phyloP scores from a whole-genome alignment of 2,113 vertebrate genomes.

The Eulemur macaco region DNA sequence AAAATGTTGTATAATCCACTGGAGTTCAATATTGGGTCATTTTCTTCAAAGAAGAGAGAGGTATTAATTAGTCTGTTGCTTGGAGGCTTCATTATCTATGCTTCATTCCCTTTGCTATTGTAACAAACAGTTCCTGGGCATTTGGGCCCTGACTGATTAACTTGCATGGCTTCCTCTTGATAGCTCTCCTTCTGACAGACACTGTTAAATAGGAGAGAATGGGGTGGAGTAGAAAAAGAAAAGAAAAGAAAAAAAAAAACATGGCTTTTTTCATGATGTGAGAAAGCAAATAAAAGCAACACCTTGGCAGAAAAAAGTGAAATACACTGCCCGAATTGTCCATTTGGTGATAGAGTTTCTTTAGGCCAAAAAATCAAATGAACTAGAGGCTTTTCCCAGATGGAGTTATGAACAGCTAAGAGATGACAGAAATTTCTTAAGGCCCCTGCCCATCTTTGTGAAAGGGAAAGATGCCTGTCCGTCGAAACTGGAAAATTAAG shows the following conservation, averaged over 20 bases:
- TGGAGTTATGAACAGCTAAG: background rate
- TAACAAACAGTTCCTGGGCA: constrained; percentile 55
- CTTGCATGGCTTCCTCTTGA: background rate
- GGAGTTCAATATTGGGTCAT: constrained; percentile 71
- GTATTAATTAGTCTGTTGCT: constrained; percentile 77
- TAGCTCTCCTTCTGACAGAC: constrained; percentile 30
- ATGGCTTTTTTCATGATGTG: background rate
- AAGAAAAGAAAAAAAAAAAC: background rate
- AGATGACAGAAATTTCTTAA: background rate
- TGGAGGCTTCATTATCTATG: constrained; percentile 71
- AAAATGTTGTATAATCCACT: constrained; percentile 68
- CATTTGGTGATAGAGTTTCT: background rate
- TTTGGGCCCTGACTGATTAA: constrained; percentile 61
- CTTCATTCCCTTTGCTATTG: constrained; percentile 66
- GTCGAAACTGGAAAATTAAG: background rate
- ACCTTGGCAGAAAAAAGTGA: background rate
- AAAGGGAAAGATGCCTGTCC: background rate
- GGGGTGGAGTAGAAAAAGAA: background rate
- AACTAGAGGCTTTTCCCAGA: background rate
- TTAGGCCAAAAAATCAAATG: background rate
- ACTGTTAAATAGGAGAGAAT: background rate
- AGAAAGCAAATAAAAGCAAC: background rate
- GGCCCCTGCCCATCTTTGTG: background rate
- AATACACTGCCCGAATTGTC: background rate
- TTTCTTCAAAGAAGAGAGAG: constrained; percentile 69